Percentiles rank a stretch among this genome's conserved stretches.
phyloP scores from a whole-genome alignment of 2,113 vertebrate genomes.

The Melanostigma gelatinosum region DNA sequence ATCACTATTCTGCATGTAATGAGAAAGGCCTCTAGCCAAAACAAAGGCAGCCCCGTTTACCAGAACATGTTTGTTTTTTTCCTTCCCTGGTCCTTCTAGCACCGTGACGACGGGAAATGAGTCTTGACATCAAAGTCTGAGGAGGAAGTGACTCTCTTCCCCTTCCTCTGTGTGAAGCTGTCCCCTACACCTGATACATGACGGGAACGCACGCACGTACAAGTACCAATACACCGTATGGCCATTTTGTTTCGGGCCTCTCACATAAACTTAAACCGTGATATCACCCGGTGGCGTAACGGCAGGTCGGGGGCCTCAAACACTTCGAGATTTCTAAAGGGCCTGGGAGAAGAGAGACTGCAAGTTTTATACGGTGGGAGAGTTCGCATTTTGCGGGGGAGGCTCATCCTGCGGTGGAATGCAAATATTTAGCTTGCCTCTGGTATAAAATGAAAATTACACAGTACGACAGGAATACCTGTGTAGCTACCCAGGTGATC shows the following conservation, averaged over 20 bases:
- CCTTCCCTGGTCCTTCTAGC: slow-evolving; percentile 60
- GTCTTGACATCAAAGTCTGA: slow-evolving; percentile 73
- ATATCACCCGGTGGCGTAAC: slow-evolving; percentile 54
- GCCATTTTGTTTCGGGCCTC: slow-evolving; percentile 21
- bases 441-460: slow-evolving; percentile 76
- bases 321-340: slow-evolving; percentile 25
- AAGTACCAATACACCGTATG: slow-evolving; percentile 7
- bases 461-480: slow-evolving; percentile 74
- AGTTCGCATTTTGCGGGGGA: slow-evolving; percentile 43
- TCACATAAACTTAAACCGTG: slow-evolving; percentile 31
- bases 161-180: slow-evolving; percentile 41
- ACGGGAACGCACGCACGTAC: slow-evolving; percentile 18
- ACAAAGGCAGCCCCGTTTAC: slow-evolving; percentile 63
- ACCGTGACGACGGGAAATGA: slow-evolving; percentile 73
- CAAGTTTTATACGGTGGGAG: slow-evolving; percentile 43
- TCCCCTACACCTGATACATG: slow-evolving; percentile 65
- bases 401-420: slow-evolving; percentile 65
- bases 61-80: slow-evolving; percentile 44
- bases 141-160: slow-evolving; percentile 71
- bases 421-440: slow-evolving; percentile 78
- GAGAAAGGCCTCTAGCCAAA: slow-evolving; percentile 70
- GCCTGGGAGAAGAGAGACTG: slow-evolving; percentile 9
- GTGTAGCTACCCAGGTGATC: slow-evolving; percentile 79
- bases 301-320: slow-evolving; percentile 40
- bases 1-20: slow-evolving; percentile 59